Percentiles rank a stretch among this genome's conserved stretches.
Evolutionary conservation across 2,888 invertebrate species (phyloP).

Genomic region (Pediacus dermestoides): DNA sequence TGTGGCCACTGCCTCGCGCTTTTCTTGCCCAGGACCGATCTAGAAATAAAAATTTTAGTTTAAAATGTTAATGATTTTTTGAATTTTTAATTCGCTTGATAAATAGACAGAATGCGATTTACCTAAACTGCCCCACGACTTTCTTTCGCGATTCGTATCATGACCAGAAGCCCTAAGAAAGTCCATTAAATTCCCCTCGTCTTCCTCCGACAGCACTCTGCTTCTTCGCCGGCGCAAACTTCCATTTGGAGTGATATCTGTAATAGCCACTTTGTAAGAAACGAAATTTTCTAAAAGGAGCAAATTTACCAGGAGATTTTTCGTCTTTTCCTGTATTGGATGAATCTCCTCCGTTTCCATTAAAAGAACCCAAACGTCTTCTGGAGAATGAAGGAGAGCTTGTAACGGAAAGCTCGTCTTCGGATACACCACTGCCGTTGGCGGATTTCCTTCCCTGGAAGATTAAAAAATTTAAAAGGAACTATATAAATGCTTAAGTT

Average conservation of each 20-base stretch:
- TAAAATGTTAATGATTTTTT: too few relatives aligned
- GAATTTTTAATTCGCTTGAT: too few relatives aligned
- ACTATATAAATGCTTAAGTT: neutral
- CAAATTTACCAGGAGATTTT: conserved; percentile 53
- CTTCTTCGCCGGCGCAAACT: conserved; percentile 78
- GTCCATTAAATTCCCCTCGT: conserved; percentile 83
- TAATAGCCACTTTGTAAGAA: conserved; percentile 11
- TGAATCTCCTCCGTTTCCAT: conserved; percentile 46
- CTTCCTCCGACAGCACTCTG: conserved; percentile 76
- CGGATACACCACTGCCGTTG: conserved; percentile 56
- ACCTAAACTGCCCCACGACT: conserved; percentile 83
- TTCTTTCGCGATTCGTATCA: conserved; percentile 69
- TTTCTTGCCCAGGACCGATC: conserved; percentile 89
- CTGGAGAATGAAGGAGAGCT: conserved; percentile 67
- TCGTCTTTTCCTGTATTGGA: conserved; percentile 48
- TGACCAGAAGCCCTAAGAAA: conserved; percentile 76
- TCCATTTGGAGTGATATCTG: conserved; percentile 86
- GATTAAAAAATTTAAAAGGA: conserved; percentile 7
- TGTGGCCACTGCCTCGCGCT: conserved; percentile 65
- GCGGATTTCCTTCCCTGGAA: conserved; percentile 40
- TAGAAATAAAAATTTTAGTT: too few relatives aligned
- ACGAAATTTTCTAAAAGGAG: too few relatives aligned
- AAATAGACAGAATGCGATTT: too few relatives aligned
- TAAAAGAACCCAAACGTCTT: conserved; percentile 65
- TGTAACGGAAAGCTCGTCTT: conserved; percentile 59